phyloP scores from a whole-genome alignment of 2,888 invertebrate genomes.

The Epicampocera succincta region DNA sequence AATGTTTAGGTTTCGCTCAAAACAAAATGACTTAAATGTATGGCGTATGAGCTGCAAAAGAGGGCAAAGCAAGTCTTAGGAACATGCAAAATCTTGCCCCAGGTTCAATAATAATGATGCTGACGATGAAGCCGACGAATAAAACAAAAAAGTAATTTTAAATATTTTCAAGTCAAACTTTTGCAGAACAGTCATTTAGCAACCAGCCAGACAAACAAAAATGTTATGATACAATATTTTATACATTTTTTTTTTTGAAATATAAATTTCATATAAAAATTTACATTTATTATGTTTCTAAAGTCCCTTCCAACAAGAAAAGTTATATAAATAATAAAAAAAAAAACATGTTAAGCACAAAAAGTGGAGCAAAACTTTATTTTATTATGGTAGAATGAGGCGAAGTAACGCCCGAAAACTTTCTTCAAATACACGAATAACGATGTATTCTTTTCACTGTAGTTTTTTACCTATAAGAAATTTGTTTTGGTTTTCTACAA shows the following conservation, averaged over 20 bases:
- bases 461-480: too few species aligned
- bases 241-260: not conserved
- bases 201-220: slow-evolving; percentile 7
- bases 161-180: slow-evolving; percentile 49
- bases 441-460: too few species aligned
- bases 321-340: not conserved
- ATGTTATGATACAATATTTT: not conserved
- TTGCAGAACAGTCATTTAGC: slow-evolving; percentile 24
- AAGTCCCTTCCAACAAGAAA: slow-evolving; percentile 6
- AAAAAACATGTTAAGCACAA: not conserved
- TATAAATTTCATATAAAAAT: slow-evolving; percentile 45
- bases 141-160: slow-evolving; percentile 30
- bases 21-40: slow-evolving; percentile 35
- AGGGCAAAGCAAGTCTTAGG: slow-evolving; percentile 51
- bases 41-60: not conserved
- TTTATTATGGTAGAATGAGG: not conserved
- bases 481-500: too few species aligned
- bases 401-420: too few species aligned
- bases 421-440: too few species aligned
- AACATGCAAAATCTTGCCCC: slow-evolving; percentile 57
- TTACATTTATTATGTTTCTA: slow-evolving; percentile 39
- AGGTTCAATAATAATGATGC: slow-evolving; percentile 56
- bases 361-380: not conserved
- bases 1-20: slow-evolving; percentile 17
- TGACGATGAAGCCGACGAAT: slow-evolving; percentile 4